Evolutionary conservation across 2,113 vertebrate genomes (phyloP), one percentile per base, ranked within the genome.

Genomic region (Oreotrochilus melanogaster): DNA sequence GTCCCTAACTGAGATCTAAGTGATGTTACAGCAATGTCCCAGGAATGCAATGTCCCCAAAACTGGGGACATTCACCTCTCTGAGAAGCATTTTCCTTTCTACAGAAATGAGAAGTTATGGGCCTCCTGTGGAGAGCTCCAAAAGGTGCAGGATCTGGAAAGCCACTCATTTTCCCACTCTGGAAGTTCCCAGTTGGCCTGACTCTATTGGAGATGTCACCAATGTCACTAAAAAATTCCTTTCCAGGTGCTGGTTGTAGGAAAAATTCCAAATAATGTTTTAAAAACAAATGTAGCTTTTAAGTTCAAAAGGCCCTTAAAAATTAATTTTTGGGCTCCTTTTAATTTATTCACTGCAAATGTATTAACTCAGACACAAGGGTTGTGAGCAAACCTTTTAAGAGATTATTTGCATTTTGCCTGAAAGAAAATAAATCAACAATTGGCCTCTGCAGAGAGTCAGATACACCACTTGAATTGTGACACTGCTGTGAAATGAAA

Each of bases 391-490:
- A 97, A 94, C 51, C 92, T 97, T 79, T 95, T 94, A 97, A 96
- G 93, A 95, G 42, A 94, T 83, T 95, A 89, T 96, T 96, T 98
- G 94, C 75, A 94, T 96, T 97, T 95, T 96, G 56, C 88, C 94
- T 91, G 91, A 96, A 96, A 97, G 74, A 92, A 95, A 96, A 97
- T 97, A 96, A 96, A 95, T 96, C 83, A 95, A 86, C 65, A 91
- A 45, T 86, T 96, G 75, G 65, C 92, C 97, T 50, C 60, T 89
- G 60, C 67, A 96, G 91, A 95, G 89, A 56, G 86, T 94, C 90
- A 96, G 94, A 72, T 75, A 93, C 95, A 92, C 25, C 37, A 96
- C 71, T 95, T 83, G 69, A 64, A 78, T 92, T 78, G 83, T 91
- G 56, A 88, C 83, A 33, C 78, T 91, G 70, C 85, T 95, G 90